Percentiles rank a stretch among this genome's conserved stretches.
phyloP scores from a whole-genome alignment of 2,113 vertebrate genomes.

The Hiodon alosoides region DNA sequence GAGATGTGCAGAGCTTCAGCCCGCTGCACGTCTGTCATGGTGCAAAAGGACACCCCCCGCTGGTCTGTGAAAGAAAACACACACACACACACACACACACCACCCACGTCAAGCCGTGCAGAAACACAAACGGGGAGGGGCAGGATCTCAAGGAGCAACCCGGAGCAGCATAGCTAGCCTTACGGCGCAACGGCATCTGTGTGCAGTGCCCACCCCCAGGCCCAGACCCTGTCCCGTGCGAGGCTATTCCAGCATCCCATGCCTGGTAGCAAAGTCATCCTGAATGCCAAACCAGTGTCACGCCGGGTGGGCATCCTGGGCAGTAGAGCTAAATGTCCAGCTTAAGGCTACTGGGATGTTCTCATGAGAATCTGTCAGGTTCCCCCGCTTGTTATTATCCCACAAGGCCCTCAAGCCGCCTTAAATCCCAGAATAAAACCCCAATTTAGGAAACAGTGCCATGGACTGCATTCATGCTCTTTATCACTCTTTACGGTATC shows the following conservation, averaged over 20 bases:
- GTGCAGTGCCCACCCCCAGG: neutral
- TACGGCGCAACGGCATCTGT: no score
- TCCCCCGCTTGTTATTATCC: constrained; percentile 33
- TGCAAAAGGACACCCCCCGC: constrained; percentile 85
- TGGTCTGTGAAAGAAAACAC: constrained; percentile 69
- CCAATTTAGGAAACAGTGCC: constrained; percentile 40
- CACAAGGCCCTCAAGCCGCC: constrained; percentile 42
- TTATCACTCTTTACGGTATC: constrained; percentile 19
- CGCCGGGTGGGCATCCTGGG: neutral
- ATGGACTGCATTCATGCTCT: constrained; percentile 34
- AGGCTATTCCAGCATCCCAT: constrained; percentile 37
- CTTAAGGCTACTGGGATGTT: no score
- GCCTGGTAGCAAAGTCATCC: no score
- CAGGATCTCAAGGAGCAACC: no score
- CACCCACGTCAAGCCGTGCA: neutral
- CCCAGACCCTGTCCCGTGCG: neutral
- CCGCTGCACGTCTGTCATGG: constrained; percentile 81
- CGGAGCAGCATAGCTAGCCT: no score
- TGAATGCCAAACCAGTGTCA: constrained; percentile 35
- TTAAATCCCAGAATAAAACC: constrained; percentile 37
- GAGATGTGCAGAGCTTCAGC: constrained; percentile 72
- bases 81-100: neutral
- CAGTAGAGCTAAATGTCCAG: constrained; percentile 23
- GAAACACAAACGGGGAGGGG: no score
- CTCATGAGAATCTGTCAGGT: no score